Evolutionary conservation across 1,140 invertebrate species (phyloP).

Genomic region (Brachionus koreanus): DNA sequence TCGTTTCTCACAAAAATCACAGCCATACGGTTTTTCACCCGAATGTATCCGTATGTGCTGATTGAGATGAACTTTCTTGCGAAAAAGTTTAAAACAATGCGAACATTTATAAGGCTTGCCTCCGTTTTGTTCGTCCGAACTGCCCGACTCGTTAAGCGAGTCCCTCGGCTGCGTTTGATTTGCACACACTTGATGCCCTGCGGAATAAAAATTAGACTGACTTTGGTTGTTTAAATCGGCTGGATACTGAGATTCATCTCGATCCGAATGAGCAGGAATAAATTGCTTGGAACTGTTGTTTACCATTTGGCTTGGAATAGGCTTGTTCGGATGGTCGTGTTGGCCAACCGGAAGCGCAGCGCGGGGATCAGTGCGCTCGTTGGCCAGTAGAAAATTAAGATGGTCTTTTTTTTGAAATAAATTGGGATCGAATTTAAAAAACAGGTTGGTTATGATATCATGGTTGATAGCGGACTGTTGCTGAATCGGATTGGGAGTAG

Average conservation of each 20-base stretch:
- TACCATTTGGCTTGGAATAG: not conserved
- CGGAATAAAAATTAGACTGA: not conserved
- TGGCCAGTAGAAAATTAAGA: not conserved
- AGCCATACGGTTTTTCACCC: conserved; percentile 57
- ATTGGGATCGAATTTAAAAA: conserved; percentile 36
- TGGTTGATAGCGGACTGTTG: conserved; percentile 6
- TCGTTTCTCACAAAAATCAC: conserved; percentile 82
- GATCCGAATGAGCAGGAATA: not conserved
- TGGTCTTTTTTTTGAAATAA: conserved; percentile 27
- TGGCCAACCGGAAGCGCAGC: not conserved
- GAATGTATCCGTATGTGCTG: conserved; percentile 49
- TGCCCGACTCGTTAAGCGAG: not conserved
- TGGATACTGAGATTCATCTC: not conserved
- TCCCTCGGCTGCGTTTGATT: not conserved
- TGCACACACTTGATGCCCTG: not conserved
- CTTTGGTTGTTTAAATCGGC: not conserved
- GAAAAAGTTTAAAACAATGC: conserved; percentile 56
- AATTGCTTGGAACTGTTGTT: not conserved
- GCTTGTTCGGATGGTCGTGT: not conserved
- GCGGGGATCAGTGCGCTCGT: not conserved
- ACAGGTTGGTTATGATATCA: conserved; percentile 15
- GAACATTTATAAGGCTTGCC: conserved; percentile 55
- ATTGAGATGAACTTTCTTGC: conserved; percentile 53
- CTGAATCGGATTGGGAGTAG: conserved; percentile 9
- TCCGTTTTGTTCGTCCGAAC: conserved; percentile 44